Evolutionary conservation across 1,140 invertebrate genomes (phyloP).

Genomic region (Doryteuthis pealeii): DNA sequence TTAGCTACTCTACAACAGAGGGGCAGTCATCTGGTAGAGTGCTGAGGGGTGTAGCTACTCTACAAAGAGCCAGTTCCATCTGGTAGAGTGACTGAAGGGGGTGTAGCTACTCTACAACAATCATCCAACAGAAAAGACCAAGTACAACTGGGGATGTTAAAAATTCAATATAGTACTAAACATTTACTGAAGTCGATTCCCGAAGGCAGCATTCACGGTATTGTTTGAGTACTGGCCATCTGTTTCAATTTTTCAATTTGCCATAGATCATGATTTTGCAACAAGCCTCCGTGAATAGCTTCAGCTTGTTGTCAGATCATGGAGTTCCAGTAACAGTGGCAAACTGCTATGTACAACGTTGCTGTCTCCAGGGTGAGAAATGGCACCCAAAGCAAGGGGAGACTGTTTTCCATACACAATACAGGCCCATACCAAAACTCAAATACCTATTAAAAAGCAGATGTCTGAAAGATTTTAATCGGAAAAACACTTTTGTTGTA

Average conservation of each 20-base stretch:
- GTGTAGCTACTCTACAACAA: too few species aligned
- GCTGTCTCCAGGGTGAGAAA: slow-evolving; percentile 56
- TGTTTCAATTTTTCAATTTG: slow-evolving; percentile 54
- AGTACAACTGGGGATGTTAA: neutral
- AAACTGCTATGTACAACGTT: slow-evolving; percentile 58
- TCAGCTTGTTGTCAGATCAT: slow-evolving; percentile 55
- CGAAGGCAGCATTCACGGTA: slow-evolving; percentile 42
- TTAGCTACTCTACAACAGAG: too few species aligned
- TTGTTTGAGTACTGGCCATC: slow-evolving; percentile 32
- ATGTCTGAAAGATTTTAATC: too few species aligned
- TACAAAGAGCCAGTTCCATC: too few species aligned
- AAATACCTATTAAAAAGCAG: slow-evolving; percentile 45
- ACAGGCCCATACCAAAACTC: slow-evolving; percentile 56
- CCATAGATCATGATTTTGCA: slow-evolving; percentile 58
- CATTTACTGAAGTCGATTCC: slow-evolving; percentile 53
- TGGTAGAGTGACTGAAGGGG: too few species aligned
- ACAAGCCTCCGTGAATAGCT: slow-evolving; percentile 59
- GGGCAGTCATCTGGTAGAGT: too few species aligned
- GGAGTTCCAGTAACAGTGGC: slow-evolving; percentile 60
- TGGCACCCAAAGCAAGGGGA: slow-evolving; percentile 51
- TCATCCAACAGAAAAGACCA: too few species aligned
- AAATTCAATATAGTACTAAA: neutral
- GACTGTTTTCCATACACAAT: slow-evolving; percentile 59
- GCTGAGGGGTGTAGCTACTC: too few species aligned
- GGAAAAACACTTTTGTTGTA: too few species aligned